phyloP scores from a whole-genome alignment of 1,140 invertebrate genomes.

The Zelostemma sp. region DNA sequence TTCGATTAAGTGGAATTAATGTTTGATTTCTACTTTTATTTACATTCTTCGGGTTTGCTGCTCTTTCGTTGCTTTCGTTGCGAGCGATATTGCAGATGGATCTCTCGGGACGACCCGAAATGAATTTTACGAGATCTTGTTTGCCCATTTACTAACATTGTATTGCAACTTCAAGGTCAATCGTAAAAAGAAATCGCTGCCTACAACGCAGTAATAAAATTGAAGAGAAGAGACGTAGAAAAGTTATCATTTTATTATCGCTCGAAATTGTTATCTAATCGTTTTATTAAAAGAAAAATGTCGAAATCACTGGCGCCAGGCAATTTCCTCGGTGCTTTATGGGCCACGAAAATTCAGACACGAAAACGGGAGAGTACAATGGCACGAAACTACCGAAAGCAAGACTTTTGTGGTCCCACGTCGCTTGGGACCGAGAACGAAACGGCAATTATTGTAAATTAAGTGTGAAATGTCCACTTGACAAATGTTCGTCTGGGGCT shows the following conservation, averaged over 20 bases:
- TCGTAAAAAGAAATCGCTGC: background rate
- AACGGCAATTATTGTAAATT: slow-evolving; percentile 10
- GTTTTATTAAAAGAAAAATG: background rate
- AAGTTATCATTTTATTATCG: too few relatives aligned
- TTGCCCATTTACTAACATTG: background rate
- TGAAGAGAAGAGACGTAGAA: background rate
- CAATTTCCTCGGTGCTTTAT: background rate
- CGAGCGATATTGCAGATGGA: slow-evolving; percentile 1
- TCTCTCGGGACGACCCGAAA: background rate
- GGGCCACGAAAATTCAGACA: background rate
- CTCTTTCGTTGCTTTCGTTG: background rate
- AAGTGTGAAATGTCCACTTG: slow-evolving; percentile 6
- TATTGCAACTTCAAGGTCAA: background rate
- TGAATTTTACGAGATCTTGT: background rate
- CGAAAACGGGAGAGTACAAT: background rate
- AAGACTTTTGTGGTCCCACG: background rate
- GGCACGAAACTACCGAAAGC: background rate
- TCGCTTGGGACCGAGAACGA: background rate
- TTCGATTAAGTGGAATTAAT: background rate
- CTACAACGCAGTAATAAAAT: background rate
- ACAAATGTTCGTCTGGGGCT: background rate
- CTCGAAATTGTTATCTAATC: too few relatives aligned
- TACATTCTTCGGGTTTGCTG: background rate
- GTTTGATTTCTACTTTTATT: slow-evolving; percentile 1
- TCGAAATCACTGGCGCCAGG: background rate